phyloP scores from a whole-genome alignment of 2,113 vertebrate species.

The Nothobranchius kuhntae region DNA sequence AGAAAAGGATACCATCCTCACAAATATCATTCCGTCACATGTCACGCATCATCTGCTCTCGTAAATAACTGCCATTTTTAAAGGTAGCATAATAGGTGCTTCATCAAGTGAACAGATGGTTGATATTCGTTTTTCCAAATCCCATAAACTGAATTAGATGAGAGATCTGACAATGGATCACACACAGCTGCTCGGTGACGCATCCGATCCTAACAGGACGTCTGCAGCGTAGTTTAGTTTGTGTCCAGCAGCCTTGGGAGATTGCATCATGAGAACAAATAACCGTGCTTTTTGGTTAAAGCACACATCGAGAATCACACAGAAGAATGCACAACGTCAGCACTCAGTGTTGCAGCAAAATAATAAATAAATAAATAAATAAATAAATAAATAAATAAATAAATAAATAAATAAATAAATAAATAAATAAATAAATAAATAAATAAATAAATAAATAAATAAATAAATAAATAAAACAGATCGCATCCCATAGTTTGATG shows the following conservation, averaged over 20 bases:
- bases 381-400: no score
- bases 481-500: no score
- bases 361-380: no score
- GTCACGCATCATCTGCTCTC: constrained; percentile 31
- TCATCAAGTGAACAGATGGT: no score
- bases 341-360: constrained; percentile 13
- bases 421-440: no score
- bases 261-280: constrained; percentile 57
- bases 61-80: not conserved
- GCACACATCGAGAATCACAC: constrained; percentile 59
- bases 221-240: constrained; percentile 5
- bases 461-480: constrained; percentile 19
- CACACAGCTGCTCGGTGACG: no score
- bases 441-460: no score
- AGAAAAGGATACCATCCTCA: constrained; percentile 36
- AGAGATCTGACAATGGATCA: no score
- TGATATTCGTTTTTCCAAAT: no score
- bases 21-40: constrained; percentile 55
- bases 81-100: not conserved
- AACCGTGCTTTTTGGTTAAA: constrained; percentile 48
- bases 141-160: no score
- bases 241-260: constrained; percentile 43
- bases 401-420: no score
- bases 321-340: constrained; percentile 56
- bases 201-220: no score